These are phyloP conservation scores for Schrankia costaestrigalis DNA, from an alignment of 2,888 invertebrate genomes.

Conservation along the genomic window DNA sequence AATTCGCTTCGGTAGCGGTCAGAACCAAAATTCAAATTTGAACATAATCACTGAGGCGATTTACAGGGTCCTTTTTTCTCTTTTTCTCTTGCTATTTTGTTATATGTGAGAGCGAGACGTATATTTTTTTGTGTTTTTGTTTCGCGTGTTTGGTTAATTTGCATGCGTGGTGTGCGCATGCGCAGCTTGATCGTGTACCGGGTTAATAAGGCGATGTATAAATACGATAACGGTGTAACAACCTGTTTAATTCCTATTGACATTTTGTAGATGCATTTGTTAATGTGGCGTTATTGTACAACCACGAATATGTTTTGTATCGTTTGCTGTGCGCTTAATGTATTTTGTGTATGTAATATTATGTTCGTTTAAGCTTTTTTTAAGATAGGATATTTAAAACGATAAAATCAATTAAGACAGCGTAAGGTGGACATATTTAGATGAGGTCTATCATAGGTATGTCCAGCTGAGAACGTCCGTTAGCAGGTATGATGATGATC, in stretches of 20 bases:
- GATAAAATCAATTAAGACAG: too few relatives aligned
- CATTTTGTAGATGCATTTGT: slow-evolving; percentile 31
- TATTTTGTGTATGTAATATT: too few relatives aligned
- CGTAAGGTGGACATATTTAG: too few relatives aligned
- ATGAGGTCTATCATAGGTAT: too few relatives aligned
- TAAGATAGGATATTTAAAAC: too few relatives aligned
- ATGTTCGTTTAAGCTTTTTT: too few relatives aligned
- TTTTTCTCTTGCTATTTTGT: slow-evolving; percentile 13
- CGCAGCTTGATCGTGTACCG: slow-evolving; percentile 40
- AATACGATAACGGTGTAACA: slow-evolving; percentile 48
- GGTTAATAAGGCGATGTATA: slow-evolving; percentile 56
- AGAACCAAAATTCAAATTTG: slow-evolving; percentile 37
- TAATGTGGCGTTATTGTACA: slow-evolving; percentile 16
- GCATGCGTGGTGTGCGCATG: slow-evolving; percentile 46
- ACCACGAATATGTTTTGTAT: too few relatives aligned
- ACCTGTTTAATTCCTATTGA: slow-evolving; percentile 35
- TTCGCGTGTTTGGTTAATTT: slow-evolving; percentile 38
- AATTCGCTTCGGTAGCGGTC: slow-evolving; percentile 33
- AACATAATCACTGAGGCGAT: slow-evolving; percentile 31
- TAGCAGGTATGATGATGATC: too few relatives aligned
- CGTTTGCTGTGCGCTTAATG: too few relatives aligned
- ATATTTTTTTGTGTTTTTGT: slow-evolving; percentile 22
- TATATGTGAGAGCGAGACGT: slow-evolving; percentile 28
- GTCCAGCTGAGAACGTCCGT: too few relatives aligned
- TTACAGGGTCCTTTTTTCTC: slow-evolving; percentile 21